Evolutionary conservation across 1,140 invertebrate genomes (phyloP).

Genomic region (Drosophila serrata): DNA sequence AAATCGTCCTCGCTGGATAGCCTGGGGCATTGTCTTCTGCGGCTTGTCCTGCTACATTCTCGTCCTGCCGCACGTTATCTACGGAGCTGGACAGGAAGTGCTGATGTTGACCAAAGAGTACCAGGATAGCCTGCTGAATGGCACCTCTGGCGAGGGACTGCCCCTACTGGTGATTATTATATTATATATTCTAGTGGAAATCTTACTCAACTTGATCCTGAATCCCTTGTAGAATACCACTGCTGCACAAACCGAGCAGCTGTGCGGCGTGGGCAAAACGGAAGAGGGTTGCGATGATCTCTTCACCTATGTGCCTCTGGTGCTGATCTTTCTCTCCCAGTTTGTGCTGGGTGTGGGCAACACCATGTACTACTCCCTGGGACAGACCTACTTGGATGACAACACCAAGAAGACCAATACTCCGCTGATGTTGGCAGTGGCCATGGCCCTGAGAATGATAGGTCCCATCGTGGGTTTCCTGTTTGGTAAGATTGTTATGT

Average conservation of each 20-base stretch:
- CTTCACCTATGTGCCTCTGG: conserved; percentile 86
- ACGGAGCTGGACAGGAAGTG: conserved; percentile 88
- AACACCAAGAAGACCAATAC: conserved; percentile 90
- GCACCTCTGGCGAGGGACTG: conserved; percentile 22
- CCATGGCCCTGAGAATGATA: conserved; percentile 79
- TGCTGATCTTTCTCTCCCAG: conserved; percentile 89
- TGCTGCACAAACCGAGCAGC: conserved; percentile 50
- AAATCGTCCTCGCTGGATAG: conserved; percentile 89
- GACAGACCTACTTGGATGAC: conserved; percentile 90
- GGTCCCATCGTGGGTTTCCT: conserved; percentile 82
- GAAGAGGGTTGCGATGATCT: conserved; percentile 86
- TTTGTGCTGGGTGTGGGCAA: conserved; percentile 90
- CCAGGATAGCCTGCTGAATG: conserved; percentile 43
- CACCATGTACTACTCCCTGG: conserved; percentile 89
- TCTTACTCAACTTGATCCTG: not conserved
- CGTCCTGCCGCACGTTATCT: conserved; percentile 89
- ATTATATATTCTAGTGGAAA: not conserved
- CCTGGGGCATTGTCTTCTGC: conserved; percentile 88
- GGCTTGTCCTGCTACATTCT: conserved; percentile 89
- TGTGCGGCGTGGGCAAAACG: conserved; percentile 57
- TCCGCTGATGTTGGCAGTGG: conserved; percentile 87
- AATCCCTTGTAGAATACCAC: conserved; percentile 44
- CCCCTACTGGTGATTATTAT: conserved; percentile 47
- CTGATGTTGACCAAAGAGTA: conserved; percentile 86
- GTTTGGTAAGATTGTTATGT: conserved; percentile 47